Evolutionary conservation across 2,888 invertebrate genomes (phyloP).

Genomic region (Oegoconia quadripuncta): DNA sequence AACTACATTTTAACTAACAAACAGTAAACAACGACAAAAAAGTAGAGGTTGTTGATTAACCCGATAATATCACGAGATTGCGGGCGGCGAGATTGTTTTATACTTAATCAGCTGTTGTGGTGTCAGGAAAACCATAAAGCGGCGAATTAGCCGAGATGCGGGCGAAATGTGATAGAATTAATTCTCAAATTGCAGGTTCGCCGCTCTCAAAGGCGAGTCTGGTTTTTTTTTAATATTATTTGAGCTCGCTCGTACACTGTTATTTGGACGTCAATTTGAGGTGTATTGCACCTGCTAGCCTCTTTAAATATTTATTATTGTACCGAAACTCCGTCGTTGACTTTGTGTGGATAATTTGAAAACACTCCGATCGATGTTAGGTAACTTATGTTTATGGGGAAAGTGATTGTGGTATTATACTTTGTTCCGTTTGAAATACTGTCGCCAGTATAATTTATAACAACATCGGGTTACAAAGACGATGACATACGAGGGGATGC

Average conservation of each 20-base stretch:
- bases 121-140: conserved; percentile 54
- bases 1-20: not conserved
- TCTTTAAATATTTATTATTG: conserved; percentile 70
- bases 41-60: conserved; percentile 32
- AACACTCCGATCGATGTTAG: conserved; percentile 32
- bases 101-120: conserved; percentile 59
- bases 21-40: conserved; percentile 15
- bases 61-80: conserved; percentile 51
- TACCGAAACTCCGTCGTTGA: conserved; percentile 39
- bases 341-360: conserved; percentile 44
- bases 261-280: conserved; percentile 65
- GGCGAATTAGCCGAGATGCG: conserved; percentile 46
- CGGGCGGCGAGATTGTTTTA: conserved; percentile 46
- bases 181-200: conserved; percentile 65
- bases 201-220: conserved; percentile 41
- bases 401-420: no score
- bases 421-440: no score
- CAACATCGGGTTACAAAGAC: no score
- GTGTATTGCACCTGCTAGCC: conserved; percentile 68
- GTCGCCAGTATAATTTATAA: no score
- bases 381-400: no score
- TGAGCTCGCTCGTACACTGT: conserved; percentile 53
- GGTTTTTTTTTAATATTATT: conserved; percentile 57
- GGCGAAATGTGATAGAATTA: conserved; percentile 66
- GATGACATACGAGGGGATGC: no score